Percentiles rank a stretch among this genome's conserved stretches.
These are phyloP conservation scores for Hoplostethus mediterraneus DNA, from an alignment of 2,797 vertebrate species.

Conservation along the genomic window DNA sequence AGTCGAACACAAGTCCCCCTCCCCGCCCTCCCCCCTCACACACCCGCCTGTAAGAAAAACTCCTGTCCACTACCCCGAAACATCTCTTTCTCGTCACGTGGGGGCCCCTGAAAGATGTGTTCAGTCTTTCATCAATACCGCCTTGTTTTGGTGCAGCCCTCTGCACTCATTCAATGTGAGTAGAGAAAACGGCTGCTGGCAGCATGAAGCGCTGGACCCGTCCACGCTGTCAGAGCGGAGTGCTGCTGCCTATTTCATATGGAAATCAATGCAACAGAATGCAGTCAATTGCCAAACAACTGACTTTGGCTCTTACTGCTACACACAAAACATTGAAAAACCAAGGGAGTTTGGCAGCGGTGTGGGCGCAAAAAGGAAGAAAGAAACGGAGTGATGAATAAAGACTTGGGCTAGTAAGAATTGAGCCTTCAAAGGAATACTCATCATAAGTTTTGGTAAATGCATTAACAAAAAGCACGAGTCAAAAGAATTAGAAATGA, in stretches of 20 bases:
- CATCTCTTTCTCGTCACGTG: slow-evolving; percentile 73
- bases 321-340: slow-evolving; percentile 78
- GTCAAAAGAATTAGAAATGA: slow-evolving; percentile 50
- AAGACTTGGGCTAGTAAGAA: slow-evolving; percentile 58
- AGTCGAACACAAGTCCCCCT: slow-evolving; percentile 30
- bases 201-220: slow-evolving; percentile 72
- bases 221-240: slow-evolving; percentile 81
- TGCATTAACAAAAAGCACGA: slow-evolving; percentile 32
- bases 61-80: slow-evolving; percentile 71
- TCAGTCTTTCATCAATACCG: slow-evolving; percentile 78
- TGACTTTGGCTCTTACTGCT: slow-evolving; percentile 85
- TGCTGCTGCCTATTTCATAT: slow-evolving; percentile 87
- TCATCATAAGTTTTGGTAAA: slow-evolving; percentile 41
- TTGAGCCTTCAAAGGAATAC: slow-evolving; percentile 28
- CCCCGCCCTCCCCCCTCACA: neutral
- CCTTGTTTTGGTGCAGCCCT: slow-evolving; percentile 79
- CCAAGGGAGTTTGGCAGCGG: slow-evolving; percentile 54
- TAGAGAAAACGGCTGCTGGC: slow-evolving; percentile 78
- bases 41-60: slow-evolving; percentile 34
- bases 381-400: slow-evolving; percentile 67
- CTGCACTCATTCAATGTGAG: slow-evolving; percentile 71
- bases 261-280: slow-evolving; percentile 88
- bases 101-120: slow-evolving; percentile 71
- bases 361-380: slow-evolving; percentile 58
- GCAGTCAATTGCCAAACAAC: slow-evolving; percentile 89